Percentiles rank a stretch among this genome's conserved stretches.
Evolutionary conservation across 2,888 invertebrate species (phyloP).

Genomic region (Lysandra bellargus): DNA sequence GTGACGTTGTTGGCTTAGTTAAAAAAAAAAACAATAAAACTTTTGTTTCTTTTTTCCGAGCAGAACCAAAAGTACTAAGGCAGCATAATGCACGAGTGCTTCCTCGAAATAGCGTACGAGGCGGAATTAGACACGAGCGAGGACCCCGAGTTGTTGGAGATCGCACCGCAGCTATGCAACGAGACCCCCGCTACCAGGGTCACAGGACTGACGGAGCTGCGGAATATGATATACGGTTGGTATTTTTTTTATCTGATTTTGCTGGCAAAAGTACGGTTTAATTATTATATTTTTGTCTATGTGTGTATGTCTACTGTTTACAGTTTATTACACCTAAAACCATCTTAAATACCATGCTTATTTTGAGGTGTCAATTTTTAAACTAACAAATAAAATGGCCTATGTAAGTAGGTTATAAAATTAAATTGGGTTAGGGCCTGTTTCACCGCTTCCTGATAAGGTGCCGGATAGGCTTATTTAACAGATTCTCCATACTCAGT

Average conservation of each 20-base stretch:
- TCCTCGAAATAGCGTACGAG: constrained; percentile 68
- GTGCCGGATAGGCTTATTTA: too few species aligned
- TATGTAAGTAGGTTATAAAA: too few species aligned
- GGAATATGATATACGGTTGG: constrained; percentile 65
- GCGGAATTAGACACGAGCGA: constrained; percentile 66
- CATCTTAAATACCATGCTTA: too few species aligned
- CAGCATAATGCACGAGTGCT: constrained; percentile 62
- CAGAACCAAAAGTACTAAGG: constrained; percentile 41
- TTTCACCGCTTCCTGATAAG: too few species aligned
- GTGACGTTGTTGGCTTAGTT: neutral
- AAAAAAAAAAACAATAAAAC: constrained; percentile 8
- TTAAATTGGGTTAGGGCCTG: too few species aligned
- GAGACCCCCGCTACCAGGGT: constrained; percentile 61
- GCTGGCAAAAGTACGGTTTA: too few species aligned
- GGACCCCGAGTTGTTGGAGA: constrained; percentile 59
- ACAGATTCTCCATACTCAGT: too few species aligned
- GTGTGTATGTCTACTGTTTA: too few species aligned
- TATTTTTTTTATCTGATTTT: neutral
- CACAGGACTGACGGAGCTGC: constrained; percentile 58
- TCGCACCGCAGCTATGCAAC: constrained; percentile 60
- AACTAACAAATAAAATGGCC: too few species aligned
- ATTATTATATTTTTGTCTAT: too few species aligned
- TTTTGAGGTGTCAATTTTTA: too few species aligned
- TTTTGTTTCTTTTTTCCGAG: constrained; percentile 12
- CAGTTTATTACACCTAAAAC: too few species aligned